Evolutionary conservation across 2,113 vertebrate species (phyloP).

Genomic region (Corvus hawaiiensis): DNA sequence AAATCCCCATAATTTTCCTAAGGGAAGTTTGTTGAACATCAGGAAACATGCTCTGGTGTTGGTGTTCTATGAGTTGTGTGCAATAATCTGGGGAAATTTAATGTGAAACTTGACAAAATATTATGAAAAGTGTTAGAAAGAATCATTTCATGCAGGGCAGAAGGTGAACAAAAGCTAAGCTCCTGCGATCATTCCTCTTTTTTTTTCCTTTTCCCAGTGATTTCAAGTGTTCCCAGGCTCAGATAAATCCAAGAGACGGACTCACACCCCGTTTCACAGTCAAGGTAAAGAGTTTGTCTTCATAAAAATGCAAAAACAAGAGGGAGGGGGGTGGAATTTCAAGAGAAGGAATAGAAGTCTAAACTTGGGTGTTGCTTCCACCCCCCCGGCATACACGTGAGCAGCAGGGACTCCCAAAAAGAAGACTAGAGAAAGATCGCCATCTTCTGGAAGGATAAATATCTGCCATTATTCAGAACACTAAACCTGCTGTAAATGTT

Average conservation of each 20-base stretch:
- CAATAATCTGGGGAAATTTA: not conserved
- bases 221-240: not conserved
- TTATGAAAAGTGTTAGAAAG: not conserved
- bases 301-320: not conserved
- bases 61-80: not conserved
- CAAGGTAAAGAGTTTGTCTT: not conserved
- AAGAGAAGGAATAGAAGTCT: not conserved
- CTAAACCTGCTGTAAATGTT: not conserved
- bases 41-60: not conserved
- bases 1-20: not conserved
- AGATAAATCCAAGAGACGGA: not conserved
- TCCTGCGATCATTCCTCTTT: not conserved
- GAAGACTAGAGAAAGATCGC: slow-evolving; percentile 38
- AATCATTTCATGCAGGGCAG: not conserved
- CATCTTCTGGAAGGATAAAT: slow-evolving; percentile 64
- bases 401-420: not conserved
- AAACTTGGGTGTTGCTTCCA: not conserved
- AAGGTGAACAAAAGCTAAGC: not conserved
- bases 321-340: not conserved
- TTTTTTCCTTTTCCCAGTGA: not conserved
- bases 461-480: not conserved
- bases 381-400: not conserved
- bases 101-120: not conserved
- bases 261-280: not conserved
- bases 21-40: not conserved